phyloP scores from a whole-genome alignment of 2,797 vertebrate species.

The Myotis myotis region DNA sequence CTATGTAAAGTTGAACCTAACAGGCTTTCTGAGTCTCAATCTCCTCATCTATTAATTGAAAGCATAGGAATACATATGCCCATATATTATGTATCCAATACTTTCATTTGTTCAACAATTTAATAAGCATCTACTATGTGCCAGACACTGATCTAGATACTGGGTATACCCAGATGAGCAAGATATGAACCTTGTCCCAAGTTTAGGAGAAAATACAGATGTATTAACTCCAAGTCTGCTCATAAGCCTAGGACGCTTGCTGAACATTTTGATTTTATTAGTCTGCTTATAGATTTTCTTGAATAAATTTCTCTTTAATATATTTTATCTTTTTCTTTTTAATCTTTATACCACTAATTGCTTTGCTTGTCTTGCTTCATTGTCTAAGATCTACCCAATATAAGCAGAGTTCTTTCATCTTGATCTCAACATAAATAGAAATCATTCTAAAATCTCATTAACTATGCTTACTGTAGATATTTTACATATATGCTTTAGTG shows the following conservation, averaged over 20 bases:
- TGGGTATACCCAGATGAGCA: not conserved
- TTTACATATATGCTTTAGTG: not conserved
- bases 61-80: not conserved
- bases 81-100: not conserved
- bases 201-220: not conserved
- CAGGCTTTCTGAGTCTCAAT: not conserved
- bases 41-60: not conserved
- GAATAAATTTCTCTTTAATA: conserved; percentile 13
- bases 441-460: conserved; percentile 21
- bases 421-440: conserved; percentile 22
- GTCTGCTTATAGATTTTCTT: not conserved
- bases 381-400: not conserved
- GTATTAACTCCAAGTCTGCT: not conserved
- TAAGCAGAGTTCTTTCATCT: not conserved
- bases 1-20: not conserved
- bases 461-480: not conserved
- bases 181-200: not conserved
- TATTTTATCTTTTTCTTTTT: not conserved
- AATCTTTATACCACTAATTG: not conserved
- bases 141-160: not conserved
- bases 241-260: not conserved
- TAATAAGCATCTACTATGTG: not conserved
- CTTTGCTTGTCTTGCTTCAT: not conserved
- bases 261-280: not conserved
- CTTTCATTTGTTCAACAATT: conserved; percentile 13